phyloP scores from a whole-genome alignment of 2,113 vertebrate genomes.

The Ivindomyrus marchei region DNA sequence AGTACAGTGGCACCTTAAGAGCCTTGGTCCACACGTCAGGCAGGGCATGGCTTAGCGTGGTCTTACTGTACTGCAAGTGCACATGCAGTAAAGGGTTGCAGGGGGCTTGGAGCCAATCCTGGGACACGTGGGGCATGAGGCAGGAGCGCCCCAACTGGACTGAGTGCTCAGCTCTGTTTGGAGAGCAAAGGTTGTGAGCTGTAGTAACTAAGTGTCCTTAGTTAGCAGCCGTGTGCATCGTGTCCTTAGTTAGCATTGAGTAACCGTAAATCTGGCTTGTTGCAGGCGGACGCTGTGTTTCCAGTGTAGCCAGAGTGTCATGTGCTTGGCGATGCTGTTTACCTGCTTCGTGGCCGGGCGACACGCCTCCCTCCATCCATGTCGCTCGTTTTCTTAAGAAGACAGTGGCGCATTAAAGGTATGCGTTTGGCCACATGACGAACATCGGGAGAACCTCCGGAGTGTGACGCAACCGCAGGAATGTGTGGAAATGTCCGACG shows the following conservation, averaged over 20 bases:
- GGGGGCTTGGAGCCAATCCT: not conserved
- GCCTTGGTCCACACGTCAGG: not conserved
- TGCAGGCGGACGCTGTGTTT: not conserved
- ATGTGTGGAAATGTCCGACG: not conserved
- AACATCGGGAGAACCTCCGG: not conserved
- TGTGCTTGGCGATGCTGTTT: not conserved
- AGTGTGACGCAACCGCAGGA: not conserved
- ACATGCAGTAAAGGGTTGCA: not conserved
- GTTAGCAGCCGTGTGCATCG: conserved; percentile 23
- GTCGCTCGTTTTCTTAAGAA: not conserved
- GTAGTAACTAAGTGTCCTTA: conserved; percentile 41
- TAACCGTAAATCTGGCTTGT: conserved; percentile 38
- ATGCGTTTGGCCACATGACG: not conserved
- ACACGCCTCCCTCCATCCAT: not conserved
- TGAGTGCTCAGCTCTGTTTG: conserved; percentile 12
- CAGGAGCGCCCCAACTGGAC: not conserved
- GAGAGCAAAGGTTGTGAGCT: conserved; percentile 43
- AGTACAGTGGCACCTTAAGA: not conserved
- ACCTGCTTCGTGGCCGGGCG: not conserved
- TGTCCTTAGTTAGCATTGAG: conserved; percentile 32
- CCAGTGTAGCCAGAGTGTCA: not conserved
- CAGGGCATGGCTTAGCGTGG: not conserved
- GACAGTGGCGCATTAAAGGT: not conserved
- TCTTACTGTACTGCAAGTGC: not conserved
- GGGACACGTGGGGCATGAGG: not conserved